Conservation (phyloP, 2,888 invertebrate genomes). For the Steinernema carpocapsae region DNA sequence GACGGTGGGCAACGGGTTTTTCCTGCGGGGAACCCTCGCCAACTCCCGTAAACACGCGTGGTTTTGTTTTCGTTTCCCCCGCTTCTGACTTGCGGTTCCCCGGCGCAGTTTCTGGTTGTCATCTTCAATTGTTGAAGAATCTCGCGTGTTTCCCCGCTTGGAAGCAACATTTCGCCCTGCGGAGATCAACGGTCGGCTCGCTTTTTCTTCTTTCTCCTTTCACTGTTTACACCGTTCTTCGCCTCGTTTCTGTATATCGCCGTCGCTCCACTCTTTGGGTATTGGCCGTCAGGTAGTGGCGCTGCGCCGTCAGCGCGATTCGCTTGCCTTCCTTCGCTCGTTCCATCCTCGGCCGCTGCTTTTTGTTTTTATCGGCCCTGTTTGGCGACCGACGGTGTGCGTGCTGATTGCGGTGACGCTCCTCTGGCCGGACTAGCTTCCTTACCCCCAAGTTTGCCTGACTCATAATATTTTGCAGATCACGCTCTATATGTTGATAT, state of each 20-base stretch:
- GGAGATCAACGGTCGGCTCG: background rate
- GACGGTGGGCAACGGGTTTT: background rate
- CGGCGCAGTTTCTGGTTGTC: too few relatives aligned
- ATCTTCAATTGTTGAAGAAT: too few relatives aligned
- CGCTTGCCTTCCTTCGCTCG: too few relatives aligned
- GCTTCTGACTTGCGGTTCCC: background rate
- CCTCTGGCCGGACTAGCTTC: too few relatives aligned
- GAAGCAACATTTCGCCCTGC: too few relatives aligned
- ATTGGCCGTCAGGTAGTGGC: too few relatives aligned
- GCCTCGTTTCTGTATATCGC: background rate
- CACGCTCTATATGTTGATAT: too few relatives aligned
- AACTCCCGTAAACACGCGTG: constrained; percentile 5
- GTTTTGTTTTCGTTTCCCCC: constrained; percentile 3
- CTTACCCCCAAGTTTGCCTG: too few relatives aligned
- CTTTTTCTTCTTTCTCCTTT: background rate
- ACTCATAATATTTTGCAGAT: too few relatives aligned
- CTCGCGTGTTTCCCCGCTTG: too few relatives aligned
- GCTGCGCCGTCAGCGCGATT: too few relatives aligned
- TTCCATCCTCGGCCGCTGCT: background rate
- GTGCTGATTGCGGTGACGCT: too few relatives aligned
- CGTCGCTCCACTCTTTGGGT: background rate
- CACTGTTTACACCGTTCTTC: background rate
- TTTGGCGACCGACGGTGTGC: background rate
- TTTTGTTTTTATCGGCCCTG: constrained; percentile 7
- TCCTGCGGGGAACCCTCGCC: constrained; percentile 14